Evolutionary conservation across 2,888 invertebrate genomes (phyloP), one percentile per base, ranked within the genome.

Genomic region (Cremastinae sp.): DNA sequence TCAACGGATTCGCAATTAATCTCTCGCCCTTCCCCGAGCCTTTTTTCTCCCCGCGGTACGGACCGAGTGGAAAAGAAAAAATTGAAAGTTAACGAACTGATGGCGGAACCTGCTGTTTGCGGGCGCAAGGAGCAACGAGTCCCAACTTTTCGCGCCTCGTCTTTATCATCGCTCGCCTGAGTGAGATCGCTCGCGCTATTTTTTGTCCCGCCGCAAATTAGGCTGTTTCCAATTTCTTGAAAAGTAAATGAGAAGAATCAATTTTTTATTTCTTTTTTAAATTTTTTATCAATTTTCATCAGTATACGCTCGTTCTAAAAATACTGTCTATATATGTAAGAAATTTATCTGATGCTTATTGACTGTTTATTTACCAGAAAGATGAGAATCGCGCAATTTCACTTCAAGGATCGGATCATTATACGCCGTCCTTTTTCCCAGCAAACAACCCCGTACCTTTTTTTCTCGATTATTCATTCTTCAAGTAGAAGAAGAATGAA

Each of bases 1-100:
- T 75, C 70, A 66, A 65, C 75, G 75, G 70, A 71, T 70, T 71
- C 75, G 70, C 70, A 65, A 75, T 75, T 75, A 75, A 75, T 75
- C 75, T 75, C 70, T 61, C 61, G 41, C 59, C 59, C 51, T 43
- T 59, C 36, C 75, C 41, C n/a, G n/a, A n/a, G n/a, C n/a, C n/a
- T n/a, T n/a, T n/a, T n/a, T n/a, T n/a, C n/a, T n/a, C n/a, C n/a
- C 65, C 61, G 65, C 54, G 70, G 75, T 71, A 61, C 49, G 49
- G 28, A 49, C 41, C 7, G 41, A 53, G 53, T 59, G 10, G 18
- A 47, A 18, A 51, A 16, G 49, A 54, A 38, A 73, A 38, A 20
- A 16, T 58, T 59, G 45, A 12, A 51, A 54, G 75, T 70, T 65
- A 75, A 70, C 74, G 70, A 70, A 75, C 70, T 36, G 59, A 51